Percentiles rank a stretch among this genome's conserved stretches.
phyloP scores from a whole-genome alignment of 2,113 vertebrate genomes.

The Chaenocephalus aceratus region DNA sequence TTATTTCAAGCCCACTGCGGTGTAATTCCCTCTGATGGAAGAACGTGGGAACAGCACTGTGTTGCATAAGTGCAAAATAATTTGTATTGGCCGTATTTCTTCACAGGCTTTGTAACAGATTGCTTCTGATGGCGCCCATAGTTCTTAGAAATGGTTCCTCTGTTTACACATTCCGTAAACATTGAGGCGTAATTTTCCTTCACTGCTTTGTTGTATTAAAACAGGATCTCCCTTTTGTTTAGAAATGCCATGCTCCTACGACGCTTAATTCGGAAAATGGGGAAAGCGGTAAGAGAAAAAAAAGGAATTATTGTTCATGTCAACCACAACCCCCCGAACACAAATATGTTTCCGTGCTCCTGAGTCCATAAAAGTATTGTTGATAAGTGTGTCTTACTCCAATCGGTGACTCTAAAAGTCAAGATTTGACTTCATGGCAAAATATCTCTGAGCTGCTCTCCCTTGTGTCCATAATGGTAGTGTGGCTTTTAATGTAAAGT shows the following conservation, averaged over 20 bases:
- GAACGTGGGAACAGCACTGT: neutral
- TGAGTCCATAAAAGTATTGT: neutral
- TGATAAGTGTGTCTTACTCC: neutral
- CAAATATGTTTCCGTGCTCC: neutral
- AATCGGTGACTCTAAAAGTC: neutral
- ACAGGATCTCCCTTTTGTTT: constrained; percentile 2
- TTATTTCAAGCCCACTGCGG: neutral
- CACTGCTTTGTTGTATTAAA: neutral
- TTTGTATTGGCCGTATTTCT: neutral
- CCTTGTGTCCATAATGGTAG: neutral
- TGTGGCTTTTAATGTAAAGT: constrained; percentile 9
- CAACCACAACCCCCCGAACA: neutral
- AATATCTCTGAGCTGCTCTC: neutral
- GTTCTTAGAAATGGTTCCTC: neutral
- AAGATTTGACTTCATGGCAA: neutral
- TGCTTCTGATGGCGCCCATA: neutral
- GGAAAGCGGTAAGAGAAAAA: neutral
- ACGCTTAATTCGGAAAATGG: neutral
- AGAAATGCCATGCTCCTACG: neutral
- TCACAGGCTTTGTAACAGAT: neutral
- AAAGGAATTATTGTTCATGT: neutral
- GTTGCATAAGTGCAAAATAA: neutral
- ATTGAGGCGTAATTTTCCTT: neutral
- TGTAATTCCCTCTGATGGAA: neutral
- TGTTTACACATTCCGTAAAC: constrained; percentile 22